These are phyloP conservation scores for Podiceps cristatus DNA, from an alignment of 2,113 vertebrate species.

Conservation along the genomic window DNA sequence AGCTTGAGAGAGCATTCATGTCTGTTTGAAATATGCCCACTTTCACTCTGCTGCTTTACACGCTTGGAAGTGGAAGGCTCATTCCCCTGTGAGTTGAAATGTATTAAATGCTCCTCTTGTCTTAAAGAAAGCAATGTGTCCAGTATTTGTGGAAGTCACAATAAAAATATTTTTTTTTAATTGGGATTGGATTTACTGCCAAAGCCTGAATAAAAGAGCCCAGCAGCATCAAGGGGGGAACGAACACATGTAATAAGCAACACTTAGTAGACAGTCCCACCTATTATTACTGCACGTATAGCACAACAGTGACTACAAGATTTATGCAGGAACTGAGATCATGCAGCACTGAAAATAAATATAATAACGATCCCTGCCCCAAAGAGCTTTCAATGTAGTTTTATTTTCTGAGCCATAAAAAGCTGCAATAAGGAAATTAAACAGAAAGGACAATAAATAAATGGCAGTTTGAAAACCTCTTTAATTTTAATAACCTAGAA, in stretches of 20 bases:
- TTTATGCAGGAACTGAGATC: constrained; percentile 53
- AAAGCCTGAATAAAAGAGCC: background rate
- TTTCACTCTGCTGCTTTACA: constrained; percentile 40
- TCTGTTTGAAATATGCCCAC: constrained; percentile 67
- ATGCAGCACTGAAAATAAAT: constrained; percentile 15
- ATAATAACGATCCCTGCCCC: background rate
- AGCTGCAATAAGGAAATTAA: constrained; percentile 42
- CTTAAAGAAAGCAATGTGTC: constrained; percentile 6
- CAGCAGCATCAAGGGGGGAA: background rate
- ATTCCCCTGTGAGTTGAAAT: constrained; percentile 39
- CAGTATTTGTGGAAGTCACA: background rate
- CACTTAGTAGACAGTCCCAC: background rate
- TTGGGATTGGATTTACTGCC: background rate
- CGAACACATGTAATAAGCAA: background rate
- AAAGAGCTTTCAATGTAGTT: constrained; percentile 22
- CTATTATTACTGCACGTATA: background rate
- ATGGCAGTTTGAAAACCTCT: background rate
- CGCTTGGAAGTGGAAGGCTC: background rate
- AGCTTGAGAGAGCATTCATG: constrained; percentile 16
- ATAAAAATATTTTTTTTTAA: background rate
- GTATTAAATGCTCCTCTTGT: background rate
- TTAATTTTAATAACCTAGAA: constrained; percentile 34
- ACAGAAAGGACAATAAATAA: constrained; percentile 37
- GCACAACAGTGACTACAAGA: background rate
- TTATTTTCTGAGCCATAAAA: constrained; percentile 27